A percentile compares a stretch with the other conserved stretches of the same genome.
Evolutionary conservation across 2,888 invertebrate species (phyloP).

Genomic region (Metellina segmentata): DNA sequence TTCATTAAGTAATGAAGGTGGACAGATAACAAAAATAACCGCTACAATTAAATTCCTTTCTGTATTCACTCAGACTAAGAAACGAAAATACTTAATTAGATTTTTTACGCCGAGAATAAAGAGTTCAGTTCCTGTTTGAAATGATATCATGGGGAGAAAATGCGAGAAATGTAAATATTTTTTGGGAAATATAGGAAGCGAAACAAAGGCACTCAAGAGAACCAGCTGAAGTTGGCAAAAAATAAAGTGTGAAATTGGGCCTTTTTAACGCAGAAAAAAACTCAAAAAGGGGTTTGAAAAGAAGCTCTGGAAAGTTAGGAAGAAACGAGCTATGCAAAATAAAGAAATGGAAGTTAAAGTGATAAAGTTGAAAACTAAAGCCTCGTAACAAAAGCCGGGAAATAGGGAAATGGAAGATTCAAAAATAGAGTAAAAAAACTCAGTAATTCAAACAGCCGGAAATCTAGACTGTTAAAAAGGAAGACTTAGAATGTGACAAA

Average conservation of each 20-base stretch:
- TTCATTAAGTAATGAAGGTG: too few relatives aligned
- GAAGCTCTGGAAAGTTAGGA: background rate
- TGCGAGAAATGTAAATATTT: background rate
- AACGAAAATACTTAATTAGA: background rate
- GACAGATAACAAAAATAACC: too few relatives aligned
- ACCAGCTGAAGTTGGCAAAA: background rate
- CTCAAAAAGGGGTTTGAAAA: background rate
- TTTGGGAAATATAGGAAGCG: background rate
- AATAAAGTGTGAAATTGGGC: background rate
- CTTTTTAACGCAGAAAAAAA: background rate
- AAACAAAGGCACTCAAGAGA: background rate
- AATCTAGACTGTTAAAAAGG: background rate
- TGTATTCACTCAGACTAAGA: background rate
- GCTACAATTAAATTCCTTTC: background rate
- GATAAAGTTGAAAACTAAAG: background rate
- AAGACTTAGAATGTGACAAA: background rate
- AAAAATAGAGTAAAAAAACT: background rate
- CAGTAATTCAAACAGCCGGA: background rate
- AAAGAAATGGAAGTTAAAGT: background rate
- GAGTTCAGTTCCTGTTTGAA: background rate
- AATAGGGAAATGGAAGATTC: background rate
- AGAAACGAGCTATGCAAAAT: background rate
- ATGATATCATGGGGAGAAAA: background rate
- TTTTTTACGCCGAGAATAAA: background rate
- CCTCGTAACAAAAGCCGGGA: background rate